Percentiles rank a stretch among this genome's conserved stretches.
Evolutionary conservation across 2,797 vertebrate species (phyloP).

Genomic region (Melanotaenia trifasciata): DNA sequence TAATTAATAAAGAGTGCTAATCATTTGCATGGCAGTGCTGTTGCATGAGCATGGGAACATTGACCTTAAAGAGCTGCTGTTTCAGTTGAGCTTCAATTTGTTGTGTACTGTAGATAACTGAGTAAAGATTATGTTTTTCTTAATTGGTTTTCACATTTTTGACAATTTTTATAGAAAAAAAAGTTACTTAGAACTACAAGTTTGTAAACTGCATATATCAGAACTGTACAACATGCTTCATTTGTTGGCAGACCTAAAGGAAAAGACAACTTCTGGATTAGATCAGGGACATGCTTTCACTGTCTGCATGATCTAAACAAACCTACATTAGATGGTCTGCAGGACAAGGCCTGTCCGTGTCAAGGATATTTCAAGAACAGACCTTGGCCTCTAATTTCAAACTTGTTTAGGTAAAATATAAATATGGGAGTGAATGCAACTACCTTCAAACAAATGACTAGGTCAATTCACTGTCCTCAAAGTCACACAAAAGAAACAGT

Average conservation of each 20-base stretch:
- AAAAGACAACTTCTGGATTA: too few relatives aligned
- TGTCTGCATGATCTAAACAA: background rate
- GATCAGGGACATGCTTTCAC: background rate
- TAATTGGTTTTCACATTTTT: background rate
- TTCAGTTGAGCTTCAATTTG: background rate
- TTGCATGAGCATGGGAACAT: background rate
- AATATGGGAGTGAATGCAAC: conserved; percentile 3
- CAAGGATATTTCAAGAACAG: background rate
- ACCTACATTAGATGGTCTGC: background rate
- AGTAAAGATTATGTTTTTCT: background rate
- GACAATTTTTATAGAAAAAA: background rate
- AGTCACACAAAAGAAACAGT: background rate
- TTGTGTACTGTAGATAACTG: too few relatives aligned
- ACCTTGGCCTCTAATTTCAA: conserved; percentile 1
- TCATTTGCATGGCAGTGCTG: background rate
- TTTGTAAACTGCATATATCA: background rate
- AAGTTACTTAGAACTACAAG: background rate
- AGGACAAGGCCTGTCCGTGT: conserved; percentile 3
- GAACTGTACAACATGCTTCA: too few relatives aligned
- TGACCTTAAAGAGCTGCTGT: background rate
- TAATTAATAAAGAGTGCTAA: background rate
- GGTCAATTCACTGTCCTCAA: background rate
- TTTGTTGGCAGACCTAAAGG: too few relatives aligned
- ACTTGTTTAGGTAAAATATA: background rate
- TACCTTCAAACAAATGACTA: background rate